Base-by-base conservation (phyloP, 2,797 vertebrate species). In the Oreonectes daqikongensis region DNA sequence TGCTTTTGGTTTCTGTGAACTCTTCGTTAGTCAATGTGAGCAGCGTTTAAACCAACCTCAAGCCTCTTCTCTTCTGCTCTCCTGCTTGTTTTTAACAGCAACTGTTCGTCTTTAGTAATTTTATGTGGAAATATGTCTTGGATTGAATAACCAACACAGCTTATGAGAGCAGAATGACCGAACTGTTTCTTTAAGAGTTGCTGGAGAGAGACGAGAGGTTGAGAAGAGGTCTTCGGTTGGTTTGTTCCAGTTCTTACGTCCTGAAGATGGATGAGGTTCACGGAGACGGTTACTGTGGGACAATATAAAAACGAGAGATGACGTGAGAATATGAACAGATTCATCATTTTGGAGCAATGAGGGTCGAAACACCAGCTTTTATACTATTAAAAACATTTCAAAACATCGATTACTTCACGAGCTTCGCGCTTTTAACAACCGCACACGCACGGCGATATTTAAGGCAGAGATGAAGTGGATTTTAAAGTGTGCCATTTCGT, bases 321-420 rank as follows among this genome's bases (percentile, higher is more conserved):
- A 15, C 24, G 32, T 5, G 18, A 63, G 42, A 44, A 40, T 55
- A 46, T 40, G 46, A 60, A 8, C 72, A 17, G 46, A 30, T 44
- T 80, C 71, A 64, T 80, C 75, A 78, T 46, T 72, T 77, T 91
- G 88, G 91, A 91, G 82, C 87, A 89, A 92, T 91, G 90, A 93
- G 89, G 90, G 90, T 92, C 88, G 90, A 90, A 91, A 92, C 92
- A 93, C 92, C 91, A 93, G 92, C 91, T 92, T 93, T 93, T 93
- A 87, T 93, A 92, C 70, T 68, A 72, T 42, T 40, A 22, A 73
- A 48, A 71, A 42, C 4, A 12, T 73, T 64, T 15, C 30, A 64
- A 75, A 55, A 4, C 35, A 46, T 67, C 48, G 60, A 72, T 77
- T 82, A 77, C 67, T 77, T 70, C 53, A 53, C 70, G 57, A 75